Percentiles rank a stretch among this genome's conserved stretches.
Conservation (phyloP, 2,888 invertebrate species). For the Ophioninae sp. region DNA sequence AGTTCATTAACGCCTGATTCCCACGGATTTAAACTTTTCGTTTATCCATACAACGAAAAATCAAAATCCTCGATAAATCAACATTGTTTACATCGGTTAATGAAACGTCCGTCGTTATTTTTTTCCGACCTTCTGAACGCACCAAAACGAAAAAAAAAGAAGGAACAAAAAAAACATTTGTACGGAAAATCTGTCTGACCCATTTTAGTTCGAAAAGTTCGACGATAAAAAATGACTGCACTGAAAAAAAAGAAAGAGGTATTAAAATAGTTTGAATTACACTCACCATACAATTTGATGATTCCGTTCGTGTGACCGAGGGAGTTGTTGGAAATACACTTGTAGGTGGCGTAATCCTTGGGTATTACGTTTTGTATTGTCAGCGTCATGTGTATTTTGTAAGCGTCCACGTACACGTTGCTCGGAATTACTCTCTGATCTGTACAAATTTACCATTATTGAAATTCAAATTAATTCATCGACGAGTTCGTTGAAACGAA, state of each 20-base stretch:
- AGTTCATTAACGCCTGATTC: constrained; percentile 23
- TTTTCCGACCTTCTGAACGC: no score
- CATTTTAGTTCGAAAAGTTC: no score
- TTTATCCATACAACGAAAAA: background rate
- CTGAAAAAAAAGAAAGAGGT: background rate
- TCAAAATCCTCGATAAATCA: background rate
- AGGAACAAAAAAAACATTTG: no score
- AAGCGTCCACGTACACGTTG: constrained; percentile 83
- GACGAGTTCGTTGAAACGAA: background rate
- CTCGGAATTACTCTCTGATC: constrained; percentile 77
- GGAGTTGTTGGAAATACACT: constrained; percentile 89
- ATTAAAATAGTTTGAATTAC: constrained; percentile 32
- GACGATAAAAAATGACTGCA: no score
- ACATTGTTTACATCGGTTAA: background rate
- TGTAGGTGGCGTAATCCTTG: constrained; percentile 86
- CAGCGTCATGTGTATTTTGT: constrained; percentile 88
- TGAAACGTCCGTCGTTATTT: background rate
- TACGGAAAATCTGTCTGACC: no score
- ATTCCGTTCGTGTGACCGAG: constrained; percentile 89
- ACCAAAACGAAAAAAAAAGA: no score
- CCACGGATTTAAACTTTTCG: background rate
- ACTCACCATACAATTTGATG: constrained; percentile 88
- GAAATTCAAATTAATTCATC: background rate
- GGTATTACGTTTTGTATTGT: constrained; percentile 85
- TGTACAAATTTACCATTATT: constrained; percentile 31